These are phyloP conservation scores for Zygogramma bicolorata DNA, from an alignment of 2,888 invertebrate genomes.

Conservation along the genomic window DNA sequence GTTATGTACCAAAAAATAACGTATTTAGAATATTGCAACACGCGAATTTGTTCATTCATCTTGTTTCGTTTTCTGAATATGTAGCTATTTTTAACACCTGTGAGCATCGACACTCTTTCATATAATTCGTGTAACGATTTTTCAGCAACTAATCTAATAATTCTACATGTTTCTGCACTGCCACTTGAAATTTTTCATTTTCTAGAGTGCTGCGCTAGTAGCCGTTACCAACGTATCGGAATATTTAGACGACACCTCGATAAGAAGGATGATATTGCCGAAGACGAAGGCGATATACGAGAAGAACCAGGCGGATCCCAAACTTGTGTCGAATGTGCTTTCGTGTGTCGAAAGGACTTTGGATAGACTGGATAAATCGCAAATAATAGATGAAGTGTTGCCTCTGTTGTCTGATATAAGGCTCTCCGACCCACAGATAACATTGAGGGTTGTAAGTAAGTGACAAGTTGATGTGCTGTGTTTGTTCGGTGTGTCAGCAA, in stretches of 20 bases:
- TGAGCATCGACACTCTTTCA: no score
- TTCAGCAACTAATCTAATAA: no score
- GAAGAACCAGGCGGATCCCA: slow-evolving; percentile 82
- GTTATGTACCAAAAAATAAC: no score
- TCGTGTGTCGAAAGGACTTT: slow-evolving; percentile 85
- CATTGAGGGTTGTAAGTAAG: slow-evolving; percentile 94
- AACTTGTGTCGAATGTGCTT: slow-evolving; percentile 83
- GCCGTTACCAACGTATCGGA: slow-evolving; percentile 89
- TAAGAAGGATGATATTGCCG: slow-evolving; percentile 83
- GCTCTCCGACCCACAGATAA: slow-evolving; percentile 89
- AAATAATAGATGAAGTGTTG: slow-evolving; percentile 91
- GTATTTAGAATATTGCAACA: no score
- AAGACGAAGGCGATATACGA: slow-evolving; percentile 86
- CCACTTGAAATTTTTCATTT: no score
- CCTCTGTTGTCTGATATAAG: slow-evolving; percentile 89
- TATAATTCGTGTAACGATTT: no score
- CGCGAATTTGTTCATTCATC: no score
- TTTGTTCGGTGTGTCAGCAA: not conserved
- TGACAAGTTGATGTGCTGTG: slow-evolving; percentile 60
- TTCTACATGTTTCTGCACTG: no score
- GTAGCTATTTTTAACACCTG: no score
- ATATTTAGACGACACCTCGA: slow-evolving; percentile 84
- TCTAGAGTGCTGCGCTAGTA: slow-evolving; percentile 88
- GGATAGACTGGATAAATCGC: slow-evolving; percentile 85
- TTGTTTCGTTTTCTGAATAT: no score